Base-by-base conservation (phyloP, 2,888 invertebrate genomes). In the Horisme vitalbata region DNA sequence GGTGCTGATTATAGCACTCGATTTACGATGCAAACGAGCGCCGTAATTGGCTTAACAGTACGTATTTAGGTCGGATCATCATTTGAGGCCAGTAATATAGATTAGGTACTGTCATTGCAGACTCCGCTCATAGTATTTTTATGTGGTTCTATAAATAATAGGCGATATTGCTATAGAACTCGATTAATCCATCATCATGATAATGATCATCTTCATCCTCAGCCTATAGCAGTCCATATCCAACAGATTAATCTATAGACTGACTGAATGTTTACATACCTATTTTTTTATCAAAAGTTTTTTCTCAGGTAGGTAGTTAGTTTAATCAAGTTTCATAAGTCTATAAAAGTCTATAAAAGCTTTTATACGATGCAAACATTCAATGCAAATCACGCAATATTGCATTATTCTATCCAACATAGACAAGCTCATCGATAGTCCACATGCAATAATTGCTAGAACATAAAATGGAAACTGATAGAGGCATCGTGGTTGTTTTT, bases 41-140 rank as follows among this genome's bases (percentile, higher is more conserved):
- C 59, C 39, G 67, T 81, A 75, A 80, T 77, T 78, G 74, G 63
- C 61, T 58, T n/a, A n/a, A n/a, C n/a, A n/a, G n/a, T n/a, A n/a
- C n/a, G 57, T 65, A 65, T 74, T 75, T 75, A 64, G 70, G 57
- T 35, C 44, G 44, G 21, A 18, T 31, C 28, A 39, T 30, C 18
- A 9, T 15, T 6, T 18, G 18, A 11, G 27, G 15, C 12, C 12
- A 26, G 41, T 28, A 13, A 48, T 33, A 41, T 41, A 23, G 38
- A 34, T n/a, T n/a, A n/a, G n/a, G 21, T 26, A 26, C 38, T 48
- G 41, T 43, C 37, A 43, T 48, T 43, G 32, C 13, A 11, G 6
- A 11, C 13, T 5, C 14, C 33, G 32, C 36, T 26, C 1, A 23
- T 41, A 35, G 24, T 11, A 11, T n/a, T 28, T 28, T 23, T 24